Percentiles rank a stretch among this genome's conserved stretches.
These are phyloP conservation scores for Ceratothoa steindachneri DNA, from an alignment of 2,888 invertebrate genomes.

Conservation along the genomic window DNA sequence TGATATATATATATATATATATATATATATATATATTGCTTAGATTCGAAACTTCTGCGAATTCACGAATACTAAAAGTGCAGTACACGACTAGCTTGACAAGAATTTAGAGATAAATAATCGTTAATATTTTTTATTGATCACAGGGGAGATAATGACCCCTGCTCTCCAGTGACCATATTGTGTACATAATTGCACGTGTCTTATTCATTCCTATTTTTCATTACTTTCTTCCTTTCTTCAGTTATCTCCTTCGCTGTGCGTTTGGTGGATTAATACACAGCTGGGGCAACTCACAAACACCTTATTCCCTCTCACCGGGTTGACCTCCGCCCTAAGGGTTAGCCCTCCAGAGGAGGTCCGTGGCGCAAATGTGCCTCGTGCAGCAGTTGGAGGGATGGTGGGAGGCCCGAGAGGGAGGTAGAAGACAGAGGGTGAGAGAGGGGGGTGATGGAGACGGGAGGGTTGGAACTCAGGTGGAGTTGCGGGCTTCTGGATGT, in stretches of 20 bases:
- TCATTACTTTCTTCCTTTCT: no score
- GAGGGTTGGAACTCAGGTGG: not conserved
- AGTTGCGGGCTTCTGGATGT: slow-evolving; percentile 20
- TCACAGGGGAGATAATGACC: no score
- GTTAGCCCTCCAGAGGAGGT: slow-evolving; percentile 43
- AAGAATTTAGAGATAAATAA: not conserved
- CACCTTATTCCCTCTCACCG: no score
- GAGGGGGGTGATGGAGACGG: slow-evolving; percentile 34
- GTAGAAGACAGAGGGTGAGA: slow-evolving; percentile 26
- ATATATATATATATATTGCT: slow-evolving; percentile 12
- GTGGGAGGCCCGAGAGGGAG: slow-evolving; percentile 26
- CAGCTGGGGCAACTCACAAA: no score
- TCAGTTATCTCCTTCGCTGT: no score
- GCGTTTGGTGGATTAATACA: no score
- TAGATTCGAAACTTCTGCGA: not conserved
- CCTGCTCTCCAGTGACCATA: no score
- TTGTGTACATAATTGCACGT: no score
- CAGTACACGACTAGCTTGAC: slow-evolving; percentile 9
- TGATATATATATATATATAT: slow-evolving; percentile 7
- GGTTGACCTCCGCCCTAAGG: no score
- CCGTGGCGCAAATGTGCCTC: slow-evolving; percentile 44
- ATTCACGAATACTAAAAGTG: not conserved
- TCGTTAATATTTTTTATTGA: no score
- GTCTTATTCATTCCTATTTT: no score
- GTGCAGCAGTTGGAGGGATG: slow-evolving; percentile 40